Base-by-base conservation (phyloP, 2,888 invertebrate species). In the Dolichopus griseipennis region DNA sequence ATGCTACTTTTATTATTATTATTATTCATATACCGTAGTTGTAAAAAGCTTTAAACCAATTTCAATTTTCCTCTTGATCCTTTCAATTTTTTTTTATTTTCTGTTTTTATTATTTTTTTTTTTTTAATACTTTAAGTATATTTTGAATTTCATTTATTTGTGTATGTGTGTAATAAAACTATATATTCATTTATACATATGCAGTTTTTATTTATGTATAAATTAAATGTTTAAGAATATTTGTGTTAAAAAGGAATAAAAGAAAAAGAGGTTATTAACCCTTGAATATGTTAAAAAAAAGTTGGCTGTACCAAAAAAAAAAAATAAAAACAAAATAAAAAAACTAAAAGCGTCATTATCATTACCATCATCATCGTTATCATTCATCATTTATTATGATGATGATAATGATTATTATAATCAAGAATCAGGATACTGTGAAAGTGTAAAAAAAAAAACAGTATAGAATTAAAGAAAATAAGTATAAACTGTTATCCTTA, bases 281-380 rank as follows among this genome's bases (percentile, higher is more conserved):
- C 52, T n/a, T 52, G 18, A n/a, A n/a, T n/a, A n/a, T 27, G 27
- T 27, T 27, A 27, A 52, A 52, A 52, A 52, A 52, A 52, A 52
- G 52, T 52, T 52, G n/a, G 52, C 52, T 52, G n/a, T 52, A 52
- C 52, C 52, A 52, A 52, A 52, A n/a, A n/a, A n/a, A n/a, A n/a
- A n/a, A n/a, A n/a, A 37, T 37, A n/a, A n/a, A n/a, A n/a, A n/a
- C n/a, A n/a, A n/a, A n/a, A n/a, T n/a, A n/a, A n/a, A n/a, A 10
- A 37, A n/a, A n/a, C n/a, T n/a, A n/a, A n/a, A n/a, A n/a, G 52
- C 52, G n/a, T 52, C 52, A 52, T 15, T 18, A 52, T 18, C 52
- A n/a, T 52, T 6, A 52, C 18, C 52, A 52, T 18, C 18, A 52
- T 52, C 52, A 52, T 52, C 52, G 18, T 52, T 18, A 52, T 12